These are phyloP conservation scores for Rhamphomyia laevipes DNA, from an alignment of 2,888 invertebrate species.

Conservation along the genomic window DNA sequence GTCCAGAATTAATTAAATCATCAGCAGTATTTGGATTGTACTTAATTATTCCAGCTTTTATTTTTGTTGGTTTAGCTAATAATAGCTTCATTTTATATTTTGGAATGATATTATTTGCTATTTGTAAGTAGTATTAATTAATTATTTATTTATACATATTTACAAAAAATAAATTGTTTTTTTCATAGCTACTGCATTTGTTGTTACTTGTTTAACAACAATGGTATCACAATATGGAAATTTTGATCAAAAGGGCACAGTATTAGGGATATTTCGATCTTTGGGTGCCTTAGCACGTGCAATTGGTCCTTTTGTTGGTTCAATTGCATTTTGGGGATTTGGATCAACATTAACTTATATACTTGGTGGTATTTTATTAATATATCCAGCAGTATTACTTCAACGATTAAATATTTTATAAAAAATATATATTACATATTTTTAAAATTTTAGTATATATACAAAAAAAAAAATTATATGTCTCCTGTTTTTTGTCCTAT, in stretches of 20 bases:
- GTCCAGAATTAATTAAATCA: constrained; percentile 55
- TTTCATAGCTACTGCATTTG: constrained; percentile 68
- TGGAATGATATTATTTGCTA: constrained; percentile 77
- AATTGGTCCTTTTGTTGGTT: constrained; percentile 79
- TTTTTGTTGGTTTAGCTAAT: constrained; percentile 66
- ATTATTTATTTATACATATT: neutral
- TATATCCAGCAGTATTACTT: constrained; percentile 63
- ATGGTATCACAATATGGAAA: constrained; percentile 76
- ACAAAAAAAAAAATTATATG: no score
- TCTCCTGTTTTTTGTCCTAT: no score
- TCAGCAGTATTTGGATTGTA: constrained; percentile 66
- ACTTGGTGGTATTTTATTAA: constrained; percentile 60
- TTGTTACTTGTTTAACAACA: constrained; percentile 91
- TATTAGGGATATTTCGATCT: constrained; percentile 88
- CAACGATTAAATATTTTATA: constrained; percentile 23
- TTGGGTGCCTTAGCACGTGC: constrained; percentile 89
- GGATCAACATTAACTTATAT: constrained; percentile 76
- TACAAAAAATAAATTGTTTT: constrained; percentile 2
- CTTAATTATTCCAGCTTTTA: constrained; percentile 75
- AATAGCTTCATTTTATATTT: constrained; percentile 53
- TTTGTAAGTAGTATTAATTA: constrained; percentile 50
- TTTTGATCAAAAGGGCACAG: constrained; percentile 76
- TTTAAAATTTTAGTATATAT: neutral
- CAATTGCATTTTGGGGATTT: constrained; percentile 86
- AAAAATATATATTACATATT: neutral